Conservation (phyloP, 2,888 invertebrate species). For the Ophonus ardosiacus region DNA sequence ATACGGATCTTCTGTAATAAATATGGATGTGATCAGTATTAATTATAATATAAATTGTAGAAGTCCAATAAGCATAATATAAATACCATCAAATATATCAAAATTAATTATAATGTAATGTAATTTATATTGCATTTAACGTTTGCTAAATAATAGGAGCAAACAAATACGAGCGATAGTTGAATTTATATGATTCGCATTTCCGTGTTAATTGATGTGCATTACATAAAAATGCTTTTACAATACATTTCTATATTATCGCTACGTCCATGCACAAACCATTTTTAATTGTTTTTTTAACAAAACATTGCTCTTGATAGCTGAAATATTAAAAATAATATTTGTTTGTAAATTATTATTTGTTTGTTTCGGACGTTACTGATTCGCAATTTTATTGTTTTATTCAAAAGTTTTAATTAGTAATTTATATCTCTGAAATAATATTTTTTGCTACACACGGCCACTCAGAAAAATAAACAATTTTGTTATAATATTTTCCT, state of each 20-base stretch:
- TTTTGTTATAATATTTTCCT: neutral
- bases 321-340: neutral
- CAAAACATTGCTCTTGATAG: neutral
- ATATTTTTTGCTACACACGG: neutral
- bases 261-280: neutral
- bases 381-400: neutral
- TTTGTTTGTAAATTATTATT: neutral
- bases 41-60: constrained; percentile 15
- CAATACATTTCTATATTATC: neutral
- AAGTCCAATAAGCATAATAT: constrained; percentile 1
- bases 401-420: neutral
- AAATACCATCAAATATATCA: constrained; percentile 2
- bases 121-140: constrained; percentile 11
- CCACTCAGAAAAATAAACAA: neutral
- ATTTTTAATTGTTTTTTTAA: neutral
- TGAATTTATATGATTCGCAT: neutral
- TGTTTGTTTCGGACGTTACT: neutral
- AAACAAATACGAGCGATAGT: constrained; percentile 27
- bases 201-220: neutral
- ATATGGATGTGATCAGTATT: constrained; percentile 2
- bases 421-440: neutral
- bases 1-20: neutral
- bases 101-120: constrained; percentile 38
- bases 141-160: constrained; percentile 11
- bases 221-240: neutral